A percentile compares a stretch with the other conserved stretches of the same genome.
These are phyloP conservation scores for Lamellibrachia satsuma DNA, from an alignment of 2,888 invertebrate genomes.

Conservation along the genomic window DNA sequence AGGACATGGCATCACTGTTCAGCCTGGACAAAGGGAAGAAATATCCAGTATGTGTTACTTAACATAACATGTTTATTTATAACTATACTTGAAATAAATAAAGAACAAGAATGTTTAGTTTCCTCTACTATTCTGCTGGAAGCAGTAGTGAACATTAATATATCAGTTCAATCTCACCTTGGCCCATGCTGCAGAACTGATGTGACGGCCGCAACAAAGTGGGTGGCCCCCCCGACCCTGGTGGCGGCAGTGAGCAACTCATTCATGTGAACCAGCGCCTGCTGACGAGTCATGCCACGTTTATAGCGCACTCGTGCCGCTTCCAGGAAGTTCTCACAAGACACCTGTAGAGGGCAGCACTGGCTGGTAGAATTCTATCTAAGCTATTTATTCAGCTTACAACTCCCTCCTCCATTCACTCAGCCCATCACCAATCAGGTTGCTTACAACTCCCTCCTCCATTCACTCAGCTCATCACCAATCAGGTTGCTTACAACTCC, in stretches of 20 bases:
- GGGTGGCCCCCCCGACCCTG: constrained; percentile 60
- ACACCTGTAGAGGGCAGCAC: constrained; percentile 49
- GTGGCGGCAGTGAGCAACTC: constrained; percentile 61
- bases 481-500: too few species aligned
- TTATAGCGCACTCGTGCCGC: constrained; percentile 59
- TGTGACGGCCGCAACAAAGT: constrained; percentile 63
- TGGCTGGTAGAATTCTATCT: background rate
- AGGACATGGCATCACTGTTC: too few species aligned
- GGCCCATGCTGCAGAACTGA: constrained; percentile 63
- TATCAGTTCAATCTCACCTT: constrained; percentile 44
- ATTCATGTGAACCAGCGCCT: constrained; percentile 62
- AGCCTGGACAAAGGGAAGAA: too few species aligned
- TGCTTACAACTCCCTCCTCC: too few species aligned
- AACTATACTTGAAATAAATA: too few species aligned
- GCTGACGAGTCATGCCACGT: constrained; percentile 57
- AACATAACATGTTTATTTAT: too few species aligned
- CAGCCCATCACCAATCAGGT: too few species aligned
- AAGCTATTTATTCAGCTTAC: background rate
- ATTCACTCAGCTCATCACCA: too few species aligned
- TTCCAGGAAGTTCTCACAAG: constrained; percentile 58
- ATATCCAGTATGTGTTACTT: too few species aligned
- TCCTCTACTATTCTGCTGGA: too few species aligned
- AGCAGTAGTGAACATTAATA: background rate
- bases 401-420: too few species aligned
- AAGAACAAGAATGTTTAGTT: too few species aligned